Evolutionary conservation across 2,797 vertebrate genomes (phyloP), one percentile per base, ranked within the genome.

Genomic region (Schizothorax lantsangensis): DNA sequence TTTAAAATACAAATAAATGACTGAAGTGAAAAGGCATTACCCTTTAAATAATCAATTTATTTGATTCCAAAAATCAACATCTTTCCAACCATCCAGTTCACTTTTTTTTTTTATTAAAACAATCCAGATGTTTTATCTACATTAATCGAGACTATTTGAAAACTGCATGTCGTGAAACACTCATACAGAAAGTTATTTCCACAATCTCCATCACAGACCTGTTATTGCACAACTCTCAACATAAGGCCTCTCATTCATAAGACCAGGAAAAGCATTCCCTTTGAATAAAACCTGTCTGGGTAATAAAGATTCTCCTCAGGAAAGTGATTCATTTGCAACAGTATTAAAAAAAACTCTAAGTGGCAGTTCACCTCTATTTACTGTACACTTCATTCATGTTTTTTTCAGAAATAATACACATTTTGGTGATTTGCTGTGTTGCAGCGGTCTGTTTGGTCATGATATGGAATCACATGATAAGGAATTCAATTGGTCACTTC

Each of bases 181-280:
- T 88, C 86, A 80, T 64, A 86, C 73, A 85, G 84, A 68, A 54
- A 88, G 62, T 81, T 40, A 73, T 54, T 86, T 38, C 73, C 19
- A 87, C 38, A 81, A 85, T 85, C 88, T 62, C 66, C 66, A 87
- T 72, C 87, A 84, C 15, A 75, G 66, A 84, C 81, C 85, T 82
- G 92, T 95, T 95, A 96, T 96, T 96, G 95, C 95, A 96, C 94
- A 93, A 86, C 54, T 92, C 93, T 95, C 92, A 91, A 92, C 92
- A 88, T 93, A 96, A 96, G 94, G 94, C 95, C 94, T 94, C 92
- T 92, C 88, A 38, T 91, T 90, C 90, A 91, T 79, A 75, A 86
- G 74, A 90, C 88, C 83, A 90, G 81, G 89, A 87, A 88, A 54
- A 40, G 2, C 15, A 36, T 84, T 84, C 83, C 75, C 75, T 79